These are phyloP conservation scores for Sialia sialis DNA, from an alignment of 2,113 vertebrate genomes.

Conservation along the genomic window DNA sequence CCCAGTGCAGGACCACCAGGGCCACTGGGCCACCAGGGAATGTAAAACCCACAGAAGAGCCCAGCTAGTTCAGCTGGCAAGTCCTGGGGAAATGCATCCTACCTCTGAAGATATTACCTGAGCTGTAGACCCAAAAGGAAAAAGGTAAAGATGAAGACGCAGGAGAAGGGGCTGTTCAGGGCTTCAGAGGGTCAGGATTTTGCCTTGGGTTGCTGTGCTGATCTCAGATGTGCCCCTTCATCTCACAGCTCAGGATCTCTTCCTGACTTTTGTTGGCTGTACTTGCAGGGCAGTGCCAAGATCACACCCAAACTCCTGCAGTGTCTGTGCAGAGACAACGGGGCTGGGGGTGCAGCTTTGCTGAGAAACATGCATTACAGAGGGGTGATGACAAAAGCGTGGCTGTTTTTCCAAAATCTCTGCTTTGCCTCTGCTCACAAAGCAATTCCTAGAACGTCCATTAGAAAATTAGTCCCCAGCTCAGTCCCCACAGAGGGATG, in stretches of 20 bases:
- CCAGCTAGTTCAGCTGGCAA: not conserved
- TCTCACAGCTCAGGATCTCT: not conserved
- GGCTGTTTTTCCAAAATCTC: not conserved
- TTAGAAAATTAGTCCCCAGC: not conserved
- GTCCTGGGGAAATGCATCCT: not conserved
- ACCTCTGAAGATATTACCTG: not conserved
- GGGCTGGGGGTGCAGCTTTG: not conserved
- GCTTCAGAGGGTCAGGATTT: not conserved
- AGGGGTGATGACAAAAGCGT: not conserved
- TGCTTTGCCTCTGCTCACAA: not conserved
- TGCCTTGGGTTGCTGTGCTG: not conserved
- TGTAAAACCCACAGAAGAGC: not conserved
- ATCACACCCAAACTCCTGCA: not conserved
- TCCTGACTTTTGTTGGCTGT: not conserved
- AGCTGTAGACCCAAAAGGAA: not conserved
- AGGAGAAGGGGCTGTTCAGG: not conserved
- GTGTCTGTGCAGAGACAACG: not conserved
- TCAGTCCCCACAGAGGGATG: not conserved
- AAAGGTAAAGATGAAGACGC: not conserved
- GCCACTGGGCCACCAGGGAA: not conserved
- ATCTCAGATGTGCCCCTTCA: not conserved
- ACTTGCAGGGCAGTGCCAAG: not conserved
- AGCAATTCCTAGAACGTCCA: not conserved
- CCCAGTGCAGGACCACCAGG: not conserved
- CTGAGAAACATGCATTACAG: not conserved